Conservation (phyloP, 2,113 vertebrate genomes). For the Gymnorhina tibicen region DNA sequence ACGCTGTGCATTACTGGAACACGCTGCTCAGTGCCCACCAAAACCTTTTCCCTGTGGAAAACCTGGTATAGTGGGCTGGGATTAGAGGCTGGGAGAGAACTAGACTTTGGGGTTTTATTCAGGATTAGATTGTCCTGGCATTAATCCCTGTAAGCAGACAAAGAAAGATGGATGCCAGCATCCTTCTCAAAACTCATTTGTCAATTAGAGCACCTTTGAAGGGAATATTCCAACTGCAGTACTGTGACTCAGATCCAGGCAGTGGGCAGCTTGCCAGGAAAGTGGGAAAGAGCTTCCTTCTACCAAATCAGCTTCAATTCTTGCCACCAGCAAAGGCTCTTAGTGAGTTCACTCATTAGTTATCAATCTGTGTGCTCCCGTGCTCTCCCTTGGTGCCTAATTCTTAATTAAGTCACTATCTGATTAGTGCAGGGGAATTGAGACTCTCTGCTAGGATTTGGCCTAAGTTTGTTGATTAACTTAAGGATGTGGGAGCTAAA, state of each 20-base stretch:
- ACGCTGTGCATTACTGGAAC: not conserved
- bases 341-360: not conserved
- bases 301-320: conserved; percentile 5
- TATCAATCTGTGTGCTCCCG: not conserved
- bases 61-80: not conserved
- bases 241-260: conserved; percentile 55
- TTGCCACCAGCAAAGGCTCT: not conserved
- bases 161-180: conserved; percentile 18
- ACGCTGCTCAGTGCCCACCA: not conserved
- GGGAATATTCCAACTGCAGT: not conserved
- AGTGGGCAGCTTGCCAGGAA: conserved; percentile 43
- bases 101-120: not conserved
- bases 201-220: conserved; percentile 42
- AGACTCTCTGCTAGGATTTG: not conserved
- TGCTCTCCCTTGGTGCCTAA: not conserved
- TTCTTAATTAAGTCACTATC: not conserved
- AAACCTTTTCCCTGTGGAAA: not conserved
- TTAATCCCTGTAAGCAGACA: conserved; percentile 14
- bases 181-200: conserved; percentile 22
- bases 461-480: not conserved
- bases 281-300: conserved; percentile 20
- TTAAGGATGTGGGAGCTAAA: not conserved
- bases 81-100: not conserved
- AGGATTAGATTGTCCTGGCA: conserved; percentile 47
- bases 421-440: not conserved